Evolutionary conservation across 1,140 invertebrate species (phyloP).

Genomic region (Pseudomyrmex dendroicus): DNA sequence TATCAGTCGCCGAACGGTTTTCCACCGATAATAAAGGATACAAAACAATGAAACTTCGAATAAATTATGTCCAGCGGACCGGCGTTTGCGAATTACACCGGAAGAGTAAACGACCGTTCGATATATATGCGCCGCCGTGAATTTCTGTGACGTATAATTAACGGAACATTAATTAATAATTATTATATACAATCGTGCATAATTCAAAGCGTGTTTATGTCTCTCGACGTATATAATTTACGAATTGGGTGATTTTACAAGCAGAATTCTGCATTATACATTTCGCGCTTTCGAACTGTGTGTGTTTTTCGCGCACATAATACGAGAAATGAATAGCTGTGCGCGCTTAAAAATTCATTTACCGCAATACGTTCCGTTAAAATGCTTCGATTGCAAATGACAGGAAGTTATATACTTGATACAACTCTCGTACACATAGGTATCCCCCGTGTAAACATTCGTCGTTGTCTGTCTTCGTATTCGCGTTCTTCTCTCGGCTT

Average conservation of each 20-base stretch:
- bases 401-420: conserved; percentile 6
- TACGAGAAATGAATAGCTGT: conserved; percentile 7
- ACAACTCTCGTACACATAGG: background rate
- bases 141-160: conserved; percentile 76
- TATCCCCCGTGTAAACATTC: too few species aligned
- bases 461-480: conserved; percentile 16
- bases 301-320: background rate
- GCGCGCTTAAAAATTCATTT: background rate
- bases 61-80: conserved; percentile 69
- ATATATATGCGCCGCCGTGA: conserved; percentile 57
- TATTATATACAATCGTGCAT: conserved; percentile 57
- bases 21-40: conserved; percentile 62
- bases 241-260: conserved; percentile 22
- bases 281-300: background rate
- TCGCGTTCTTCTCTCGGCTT: conserved; percentile 33
- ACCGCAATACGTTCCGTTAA: background rate
- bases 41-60: conserved; percentile 63
- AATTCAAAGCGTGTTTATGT: conserved; percentile 56
- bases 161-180: conserved; percentile 81
- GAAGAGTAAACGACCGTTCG: conserved; percentile 60
- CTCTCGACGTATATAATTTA: conserved; percentile 33
- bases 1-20: conserved; percentile 55
- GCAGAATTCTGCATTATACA: conserved; percentile 19
- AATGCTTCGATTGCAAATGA: background rate
- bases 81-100: conserved; percentile 55